Evolutionary conservation across 2,888 invertebrate species (phyloP), one percentile per base, ranked within the genome.

Genomic region (Drosophila testacea): DNA sequence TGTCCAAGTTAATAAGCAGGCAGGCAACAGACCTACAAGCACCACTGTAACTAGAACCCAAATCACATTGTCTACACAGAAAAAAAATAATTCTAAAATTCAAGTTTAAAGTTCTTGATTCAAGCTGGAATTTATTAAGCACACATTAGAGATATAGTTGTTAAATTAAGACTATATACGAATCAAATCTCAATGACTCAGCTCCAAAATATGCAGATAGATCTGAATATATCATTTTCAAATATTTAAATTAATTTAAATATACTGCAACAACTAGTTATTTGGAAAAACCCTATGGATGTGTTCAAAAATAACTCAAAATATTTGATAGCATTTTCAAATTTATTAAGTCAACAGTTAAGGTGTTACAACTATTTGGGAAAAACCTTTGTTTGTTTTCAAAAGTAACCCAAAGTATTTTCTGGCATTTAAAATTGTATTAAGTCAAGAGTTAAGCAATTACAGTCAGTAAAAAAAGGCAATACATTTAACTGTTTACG

Each of bases 401-500:
- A 10, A 32, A 47, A 6, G 27, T 27, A 30, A 13, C 9, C 47
- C 30, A 10, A 48, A 48, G 34, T 48, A 22, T 34, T 34, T 48
- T 6, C 11, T 22, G 38, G 7, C 1, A 1, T 27, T 38, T 41
- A 0, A 6, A 39, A 30, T 27, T 6, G n/a, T 27, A 22, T n/a
- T 4, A 27, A 27, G 11, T 22, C 36, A 38, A 16, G 27, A 34
- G 41, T 51, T 51, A 36, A 46, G 13, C 46, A 41, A 30, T 48
- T 32, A 13, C 28, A 7, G 30, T 57, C 30, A 62, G 41, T 39
- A 47, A 78, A 80, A 72, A 55, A 57, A 27, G 10, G 1, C 64
- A 71, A 78, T 83, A 86, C 80, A 81, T 84, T 83, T 34, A 69
- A 39, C 72, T 48, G 81, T 81, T 79, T 81, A 81, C 77, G 73